Evolutionary conservation across 2,888 invertebrate species (phyloP).

Genomic region (Glyphotaelius pellucidus): DNA sequence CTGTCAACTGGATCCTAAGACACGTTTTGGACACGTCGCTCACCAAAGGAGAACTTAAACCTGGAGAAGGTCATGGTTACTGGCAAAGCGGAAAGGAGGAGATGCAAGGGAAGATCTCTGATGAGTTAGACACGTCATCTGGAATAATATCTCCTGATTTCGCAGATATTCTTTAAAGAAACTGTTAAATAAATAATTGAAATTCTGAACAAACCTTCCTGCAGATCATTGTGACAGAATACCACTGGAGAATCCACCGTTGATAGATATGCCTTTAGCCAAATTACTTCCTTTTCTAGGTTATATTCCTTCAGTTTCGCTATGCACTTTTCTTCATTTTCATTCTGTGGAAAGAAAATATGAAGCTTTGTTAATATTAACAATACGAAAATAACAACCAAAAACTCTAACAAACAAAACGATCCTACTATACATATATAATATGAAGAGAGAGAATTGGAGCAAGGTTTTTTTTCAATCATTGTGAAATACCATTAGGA

Average conservation of each 20-base stretch:
- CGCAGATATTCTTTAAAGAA: too few species aligned
- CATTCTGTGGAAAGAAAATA: conserved; percentile 69
- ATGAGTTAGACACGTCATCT: too few species aligned
- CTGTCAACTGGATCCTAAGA: too few species aligned
- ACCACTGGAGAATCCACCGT: conserved; percentile 86
- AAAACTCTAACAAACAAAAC: too few species aligned
- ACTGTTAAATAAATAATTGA: neutral
- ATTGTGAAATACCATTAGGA: too few species aligned
- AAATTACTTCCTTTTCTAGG: conserved; percentile 82
- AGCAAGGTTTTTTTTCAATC: neutral
- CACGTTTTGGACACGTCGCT: too few species aligned
- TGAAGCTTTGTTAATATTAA: neutral
- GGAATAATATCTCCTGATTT: too few species aligned
- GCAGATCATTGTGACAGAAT: conserved; percentile 97
- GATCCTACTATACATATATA: neutral
- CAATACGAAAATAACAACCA: neutral
- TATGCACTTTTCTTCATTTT: conserved; percentile 71
- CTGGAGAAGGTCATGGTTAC: too few species aligned
- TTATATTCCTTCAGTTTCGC: conserved; percentile 75
- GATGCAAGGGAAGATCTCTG: too few species aligned
- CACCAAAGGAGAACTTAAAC: too few species aligned
- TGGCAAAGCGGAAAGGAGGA: too few species aligned
- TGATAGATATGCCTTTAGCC: conserved; percentile 82
- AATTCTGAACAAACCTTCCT: conserved; percentile 81
- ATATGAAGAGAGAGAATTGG: neutral